Base-by-base conservation (phyloP, 1,140 invertebrate species). In the Archivesica marissinica region DNA sequence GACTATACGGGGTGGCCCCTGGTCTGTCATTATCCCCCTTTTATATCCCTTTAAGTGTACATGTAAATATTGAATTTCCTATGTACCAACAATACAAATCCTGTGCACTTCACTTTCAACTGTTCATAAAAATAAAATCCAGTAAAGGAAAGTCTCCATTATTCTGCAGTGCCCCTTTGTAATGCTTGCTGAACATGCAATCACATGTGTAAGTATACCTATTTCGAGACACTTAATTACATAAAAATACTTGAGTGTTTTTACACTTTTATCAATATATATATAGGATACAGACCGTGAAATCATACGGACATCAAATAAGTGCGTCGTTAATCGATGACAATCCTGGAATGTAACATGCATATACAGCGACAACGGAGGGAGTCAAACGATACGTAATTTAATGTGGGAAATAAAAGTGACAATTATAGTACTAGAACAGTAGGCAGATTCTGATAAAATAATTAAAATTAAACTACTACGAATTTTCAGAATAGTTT, bases 21-120 rank as follows among this genome's bases (percentile, higher is more conserved):
- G 35, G 28, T 17, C 74, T 59, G 25, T 76, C 17, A 52, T 76
- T 52, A 52, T 23, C 23, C 13, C 33, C 23, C 20, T 76, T 76
- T 76, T 59, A 76, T 76, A 50, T 23, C 52, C 74, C 33, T 52
- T 76, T 76, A 52, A 76, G 28, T 76, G 33, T n/a, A n/a, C n/a
- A n/a, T n/a, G n/a, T 52, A 41, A 52, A 76, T 76, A 76, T 76
- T 30, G 30, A 76, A 59, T 76, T 76, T 76, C 74, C 33, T 15
- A 39, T 38, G 39, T 33, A 56, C 20, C 44, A 20, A 7, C 28
- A 20, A 30, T 44, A 47, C 17, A 28, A 2, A 30, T 50, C 13
- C 47, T 13, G 13, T 50, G 13, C n/a, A 13, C 47, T 50, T n/a
- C n/a, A 50, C 13, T 13, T 50, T 50, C 47, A 50, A 13, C n/a